These are phyloP conservation scores for Karalla daura DNA, from an alignment of 2,797 vertebrate species.

Conservation along the genomic window DNA sequence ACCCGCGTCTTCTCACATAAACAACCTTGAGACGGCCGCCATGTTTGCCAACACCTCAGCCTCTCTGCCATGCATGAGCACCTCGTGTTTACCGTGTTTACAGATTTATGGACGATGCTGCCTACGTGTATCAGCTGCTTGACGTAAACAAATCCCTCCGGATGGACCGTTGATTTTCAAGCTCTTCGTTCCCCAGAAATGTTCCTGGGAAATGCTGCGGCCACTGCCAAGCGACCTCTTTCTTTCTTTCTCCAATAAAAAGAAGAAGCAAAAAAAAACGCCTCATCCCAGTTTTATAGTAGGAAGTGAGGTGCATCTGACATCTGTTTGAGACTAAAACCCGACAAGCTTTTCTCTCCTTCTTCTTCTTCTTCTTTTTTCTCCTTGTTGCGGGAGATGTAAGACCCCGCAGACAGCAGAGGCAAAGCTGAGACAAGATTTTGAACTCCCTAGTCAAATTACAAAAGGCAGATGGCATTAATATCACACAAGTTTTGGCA, in stretches of 20 bases:
- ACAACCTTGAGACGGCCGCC: slow-evolving; percentile 1
- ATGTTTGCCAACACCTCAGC: slow-evolving; percentile 11
- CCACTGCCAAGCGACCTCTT: slow-evolving; percentile 61
- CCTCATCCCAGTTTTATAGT: slow-evolving; percentile 53
- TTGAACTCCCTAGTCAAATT: slow-evolving; percentile 77
- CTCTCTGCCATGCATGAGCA: slow-evolving; percentile 17
- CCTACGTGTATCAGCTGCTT: slow-evolving; percentile 32
- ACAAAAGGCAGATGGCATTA: slow-evolving; percentile 79
- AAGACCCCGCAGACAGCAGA: slow-evolving; percentile 54
- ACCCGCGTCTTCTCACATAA: neutral
- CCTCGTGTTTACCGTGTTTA: slow-evolving; percentile 9
- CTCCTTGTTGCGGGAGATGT: slow-evolving; percentile 24
- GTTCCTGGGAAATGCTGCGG: slow-evolving; percentile 47
- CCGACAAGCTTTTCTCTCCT: slow-evolving; percentile 33
- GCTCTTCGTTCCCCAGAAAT: slow-evolving; percentile 50
- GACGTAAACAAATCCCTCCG: slow-evolving; percentile 52
- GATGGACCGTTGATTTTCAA: slow-evolving; percentile 47
- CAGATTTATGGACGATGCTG: too few relatives aligned
- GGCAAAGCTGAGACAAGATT: slow-evolving; percentile 66
- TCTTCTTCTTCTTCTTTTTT: slow-evolving; percentile 14
- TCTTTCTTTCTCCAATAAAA: slow-evolving; percentile 12
- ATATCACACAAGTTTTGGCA: slow-evolving; percentile 78
- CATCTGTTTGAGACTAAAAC: slow-evolving; percentile 58
- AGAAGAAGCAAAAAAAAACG: too few relatives aligned
- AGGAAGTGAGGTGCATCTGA: slow-evolving; percentile 63